These are phyloP conservation scores for Barypeithes pellucidus DNA, from an alignment of 2,888 invertebrate genomes.

Conservation along the genomic window DNA sequence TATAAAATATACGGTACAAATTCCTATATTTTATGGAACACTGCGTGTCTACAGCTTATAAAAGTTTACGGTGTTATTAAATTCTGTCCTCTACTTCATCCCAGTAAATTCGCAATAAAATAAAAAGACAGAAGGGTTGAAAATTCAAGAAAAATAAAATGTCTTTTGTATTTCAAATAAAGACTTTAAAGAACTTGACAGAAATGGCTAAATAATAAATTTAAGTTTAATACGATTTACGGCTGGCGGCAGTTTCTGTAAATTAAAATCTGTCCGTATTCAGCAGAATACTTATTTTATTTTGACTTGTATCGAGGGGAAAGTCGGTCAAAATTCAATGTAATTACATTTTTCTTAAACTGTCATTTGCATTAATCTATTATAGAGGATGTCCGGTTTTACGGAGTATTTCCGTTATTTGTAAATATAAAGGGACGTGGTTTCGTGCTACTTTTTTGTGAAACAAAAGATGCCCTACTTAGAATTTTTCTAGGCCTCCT, in stretches of 20 bases:
- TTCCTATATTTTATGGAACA: background rate
- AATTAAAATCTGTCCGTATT: background rate
- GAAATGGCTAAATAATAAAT: background rate
- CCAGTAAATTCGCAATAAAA: conserved; percentile 1
- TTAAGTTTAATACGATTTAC: background rate
- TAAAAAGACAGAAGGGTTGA: background rate
- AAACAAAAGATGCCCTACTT: no score
- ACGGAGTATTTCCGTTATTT: no score
- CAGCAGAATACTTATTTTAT: background rate
- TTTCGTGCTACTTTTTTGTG: no score
- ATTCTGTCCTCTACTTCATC: background rate
- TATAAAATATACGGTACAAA: background rate
- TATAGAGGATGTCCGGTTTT: no score
- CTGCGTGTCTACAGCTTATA: background rate
- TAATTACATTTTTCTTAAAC: no score
- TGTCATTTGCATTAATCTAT: no score
- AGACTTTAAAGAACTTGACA: background rate
- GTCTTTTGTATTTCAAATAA: background rate
- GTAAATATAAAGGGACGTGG: no score
- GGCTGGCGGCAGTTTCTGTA: background rate
- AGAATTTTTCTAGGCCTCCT: no score
- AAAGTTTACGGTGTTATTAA: background rate
- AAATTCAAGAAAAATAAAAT: background rate
- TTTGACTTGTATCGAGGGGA: background rate
- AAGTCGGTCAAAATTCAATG: no score